These are phyloP conservation scores for Xanthorhoe spadicearia DNA, from an alignment of 2,888 invertebrate species.

Conservation along the genomic window DNA sequence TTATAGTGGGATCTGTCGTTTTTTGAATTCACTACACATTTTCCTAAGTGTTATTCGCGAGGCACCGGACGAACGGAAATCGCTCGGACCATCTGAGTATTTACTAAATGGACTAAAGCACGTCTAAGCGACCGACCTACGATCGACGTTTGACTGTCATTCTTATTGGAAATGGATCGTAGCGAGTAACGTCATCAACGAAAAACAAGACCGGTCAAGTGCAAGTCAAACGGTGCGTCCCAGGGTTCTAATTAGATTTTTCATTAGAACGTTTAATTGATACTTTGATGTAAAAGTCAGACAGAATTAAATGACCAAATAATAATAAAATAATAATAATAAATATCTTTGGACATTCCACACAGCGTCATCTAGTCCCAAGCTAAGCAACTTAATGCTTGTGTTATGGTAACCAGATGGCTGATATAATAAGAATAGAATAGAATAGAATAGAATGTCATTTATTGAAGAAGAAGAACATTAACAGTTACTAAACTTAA, in stretches of 20 bases:
- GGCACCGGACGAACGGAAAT: slow-evolving; percentile 26
- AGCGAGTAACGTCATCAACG: slow-evolving; percentile 34
- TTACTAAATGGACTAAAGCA: slow-evolving; percentile 42
- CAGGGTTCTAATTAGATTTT: background rate
- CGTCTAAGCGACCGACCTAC: slow-evolving; percentile 44
- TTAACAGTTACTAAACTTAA: too few species aligned
- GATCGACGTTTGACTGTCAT: slow-evolving; percentile 46
- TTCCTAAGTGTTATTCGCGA: slow-evolving; percentile 12
- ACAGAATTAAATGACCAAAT: too few species aligned
- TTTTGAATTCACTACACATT: slow-evolving; percentile 24
- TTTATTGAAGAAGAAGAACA: too few species aligned
- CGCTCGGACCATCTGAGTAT: slow-evolving; percentile 22
- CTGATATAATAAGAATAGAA: too few species aligned
- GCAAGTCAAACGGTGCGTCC: background rate
- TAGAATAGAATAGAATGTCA: too few species aligned
- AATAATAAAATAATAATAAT: too few species aligned
- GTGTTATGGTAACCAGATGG: too few species aligned
- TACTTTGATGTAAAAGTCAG: too few species aligned
- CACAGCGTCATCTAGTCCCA: too few species aligned
- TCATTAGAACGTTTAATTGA: background rate
- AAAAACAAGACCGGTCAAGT: slow-evolving; percentile 6
- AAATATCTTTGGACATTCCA: too few species aligned
- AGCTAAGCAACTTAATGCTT: too few species aligned
- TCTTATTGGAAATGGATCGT: slow-evolving; percentile 46
- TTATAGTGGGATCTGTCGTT: slow-evolving; percentile 19